phyloP scores from a whole-genome alignment of 2,888 invertebrate genomes.

The Flexamia atlantica region DNA sequence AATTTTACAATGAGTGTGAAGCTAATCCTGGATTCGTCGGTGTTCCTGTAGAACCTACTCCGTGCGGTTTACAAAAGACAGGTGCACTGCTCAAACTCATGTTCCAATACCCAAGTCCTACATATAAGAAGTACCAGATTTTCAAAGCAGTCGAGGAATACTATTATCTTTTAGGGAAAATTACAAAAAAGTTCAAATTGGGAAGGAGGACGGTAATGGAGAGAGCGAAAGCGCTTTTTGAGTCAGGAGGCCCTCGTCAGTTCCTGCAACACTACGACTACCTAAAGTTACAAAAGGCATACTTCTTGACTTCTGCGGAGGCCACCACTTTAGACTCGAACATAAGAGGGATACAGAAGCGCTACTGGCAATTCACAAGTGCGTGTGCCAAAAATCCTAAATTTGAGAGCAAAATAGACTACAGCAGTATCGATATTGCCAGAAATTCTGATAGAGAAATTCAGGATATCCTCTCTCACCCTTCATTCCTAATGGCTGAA shows the following conservation, averaged over 20 bases:
- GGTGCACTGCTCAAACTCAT: not conserved
- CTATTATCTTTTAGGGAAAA: constrained; percentile 18
- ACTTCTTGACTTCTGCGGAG: not conserved
- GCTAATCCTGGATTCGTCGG: constrained; percentile 25
- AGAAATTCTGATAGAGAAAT: constrained; percentile 17
- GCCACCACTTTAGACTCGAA: not conserved
- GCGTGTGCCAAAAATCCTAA: constrained; percentile 45
- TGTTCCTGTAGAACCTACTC: not conserved
- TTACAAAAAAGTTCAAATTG: constrained; percentile 30
- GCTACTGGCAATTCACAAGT: constrained; percentile 32
- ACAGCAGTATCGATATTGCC: constrained; percentile 7
- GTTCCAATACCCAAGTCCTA: constrained; percentile 9
- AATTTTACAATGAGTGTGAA: constrained; percentile 43
- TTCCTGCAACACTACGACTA: constrained; percentile 34
- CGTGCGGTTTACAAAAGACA: not conserved
- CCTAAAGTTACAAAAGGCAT: not conserved
- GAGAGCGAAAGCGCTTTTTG: constrained; percentile 30
- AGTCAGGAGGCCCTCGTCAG: constrained; percentile 24
- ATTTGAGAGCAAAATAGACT: constrained; percentile 45
- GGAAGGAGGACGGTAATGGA: constrained; percentile 38
- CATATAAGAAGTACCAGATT: constrained; percentile 32
- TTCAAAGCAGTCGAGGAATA: constrained; percentile 34
- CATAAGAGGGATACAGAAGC: constrained; percentile 9
- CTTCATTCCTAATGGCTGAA: not conserved
- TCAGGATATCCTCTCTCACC: constrained; percentile 11